Evolutionary conservation across 2,888 invertebrate species (phyloP).

Genomic region (Pasiphila rectangulata): DNA sequence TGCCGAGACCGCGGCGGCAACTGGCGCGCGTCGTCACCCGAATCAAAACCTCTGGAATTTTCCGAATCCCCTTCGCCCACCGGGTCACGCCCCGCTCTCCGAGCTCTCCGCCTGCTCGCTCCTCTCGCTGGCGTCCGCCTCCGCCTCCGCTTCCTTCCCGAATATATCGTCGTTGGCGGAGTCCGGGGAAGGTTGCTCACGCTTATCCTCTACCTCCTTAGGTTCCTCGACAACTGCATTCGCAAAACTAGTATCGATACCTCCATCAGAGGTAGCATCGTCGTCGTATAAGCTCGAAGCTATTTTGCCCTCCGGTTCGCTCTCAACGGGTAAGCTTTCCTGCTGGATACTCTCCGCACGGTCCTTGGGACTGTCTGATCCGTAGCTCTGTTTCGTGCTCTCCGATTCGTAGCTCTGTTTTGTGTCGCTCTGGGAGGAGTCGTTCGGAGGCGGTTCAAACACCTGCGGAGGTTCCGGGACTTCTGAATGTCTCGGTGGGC

Average conservation of each 20-base stretch:
- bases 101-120: constrained; percentile 34
- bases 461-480: constrained; percentile 4
- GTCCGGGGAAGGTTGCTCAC: constrained; percentile 10
- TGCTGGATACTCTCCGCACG: not conserved
- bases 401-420: constrained; percentile 9
- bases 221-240: constrained; percentile 10
- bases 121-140: too few species aligned
- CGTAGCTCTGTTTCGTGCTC: constrained; percentile 1
- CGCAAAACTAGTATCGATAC: constrained; percentile 61
- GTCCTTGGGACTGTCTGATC: constrained; percentile 1
- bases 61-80: constrained; percentile 54
- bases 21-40: constrained; percentile 57
- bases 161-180: constrained; percentile 51
- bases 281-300: constrained; percentile 50
- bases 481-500: not conserved
- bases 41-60: constrained; percentile 75
- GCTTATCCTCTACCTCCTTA: constrained; percentile 6
- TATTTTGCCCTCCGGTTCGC: constrained; percentile 8
- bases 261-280: constrained; percentile 39
- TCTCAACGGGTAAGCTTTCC: constrained; percentile 7
- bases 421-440: constrained; percentile 7
- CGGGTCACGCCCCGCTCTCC: constrained; percentile 61
- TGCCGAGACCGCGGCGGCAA: constrained; percentile 17
- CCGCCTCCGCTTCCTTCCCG: constrained; percentile 30
- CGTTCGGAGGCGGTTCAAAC: constrained; percentile 4